Base-by-base conservation (phyloP, 2,888 invertebrate species). In the Spialia ferax region DNA sequence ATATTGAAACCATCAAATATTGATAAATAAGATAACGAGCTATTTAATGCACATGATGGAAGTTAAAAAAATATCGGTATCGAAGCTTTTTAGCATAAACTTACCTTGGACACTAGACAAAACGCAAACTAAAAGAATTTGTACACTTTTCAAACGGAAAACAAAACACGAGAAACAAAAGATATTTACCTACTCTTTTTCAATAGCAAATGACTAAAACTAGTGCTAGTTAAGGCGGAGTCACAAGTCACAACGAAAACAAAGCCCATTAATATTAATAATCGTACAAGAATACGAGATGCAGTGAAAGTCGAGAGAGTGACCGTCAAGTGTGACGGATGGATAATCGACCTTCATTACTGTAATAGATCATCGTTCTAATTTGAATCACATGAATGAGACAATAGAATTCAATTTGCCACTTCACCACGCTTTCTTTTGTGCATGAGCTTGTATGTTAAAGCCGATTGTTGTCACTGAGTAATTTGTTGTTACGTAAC, bases 251-350 rank as follows among this genome's bases (percentile, higher is more conserved):
- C 69, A 70, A 73, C 74, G 75, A 75, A 77, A 80, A 79, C 77
- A 76, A 76, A 75, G 75, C 69, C 71, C 76, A 74, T 72, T 77
- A 75, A 77, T 79, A 77, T 74, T 75, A 75, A 78, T 75, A 73
- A 77, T 75, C 73, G 42, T 60, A 65, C 32, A 32, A 15, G 11
- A 59, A 10, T 42, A 76, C 71, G 74, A 75, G 80, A 80, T 71
- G 42, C 57, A 70, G 85, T 74, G 85, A 85, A 85, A 85, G 85
- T 81, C 70, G 73, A 75, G 81, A 81, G 77, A 79, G 76, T 72
- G 76, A 63, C 68, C 79, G 77, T 63, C 57, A 57, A 76, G 78
- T 82, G 84, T 86, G 85, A 86, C 85, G 80, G 75, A 75, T 77
- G 69, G 76, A 76, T 73, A 75, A 76, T 73, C 74, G 73, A 75